Base-by-base conservation (phyloP, 2,797 vertebrate genomes). In the Coracias cyanogaster region DNA sequence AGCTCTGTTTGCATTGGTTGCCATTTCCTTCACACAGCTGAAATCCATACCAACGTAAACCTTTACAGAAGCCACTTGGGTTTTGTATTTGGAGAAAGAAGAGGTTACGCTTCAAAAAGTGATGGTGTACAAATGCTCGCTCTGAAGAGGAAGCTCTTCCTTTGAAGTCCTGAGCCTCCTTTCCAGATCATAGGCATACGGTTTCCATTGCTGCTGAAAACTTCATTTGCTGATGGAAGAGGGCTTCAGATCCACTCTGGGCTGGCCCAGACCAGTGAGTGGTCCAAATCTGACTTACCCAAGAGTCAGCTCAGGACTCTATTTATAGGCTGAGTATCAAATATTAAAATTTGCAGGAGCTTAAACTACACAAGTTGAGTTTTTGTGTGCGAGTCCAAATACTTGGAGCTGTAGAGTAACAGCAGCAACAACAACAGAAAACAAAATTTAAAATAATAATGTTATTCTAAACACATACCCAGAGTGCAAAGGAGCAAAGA, bases 91-190 rank as follows among this genome's bases (percentile, higher is more conserved):
- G 11, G 35, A 46, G 80, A 35, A 66, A 41, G 83, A 69, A 82
- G 48, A 93, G 86, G 79, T 87, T 93, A 7, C 37, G 10, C 5
- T 20, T 57, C 52, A 62, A 49, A 93, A 78, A 79, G 78, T 65
- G 51, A 1, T 62, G 35, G 43, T 77, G 20, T 60, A 25, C 60
- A 49, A 72, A 31, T 5, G n/a, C n/a, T 76, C 4, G 3, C 55
- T 54, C 12, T 20, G 62, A 52, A 35, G 78, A 62, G 66, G 82
- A 89, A 94, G 51, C 85, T 93, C 94, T 70, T 58, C 66, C 94
- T 95, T 96, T 94, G 93, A 96, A 94, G 85, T 66, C 69, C 70
- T 37, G 4, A 52, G 25, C n/a, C 66, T 58, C 1, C 37, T 73
- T 62, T 35, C 31, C 7, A 26, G 52, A 35, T 19, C 57, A n/a